Evolutionary conservation across 2,888 invertebrate genomes (phyloP).

Genomic region (Ophioninae sp.): DNA sequence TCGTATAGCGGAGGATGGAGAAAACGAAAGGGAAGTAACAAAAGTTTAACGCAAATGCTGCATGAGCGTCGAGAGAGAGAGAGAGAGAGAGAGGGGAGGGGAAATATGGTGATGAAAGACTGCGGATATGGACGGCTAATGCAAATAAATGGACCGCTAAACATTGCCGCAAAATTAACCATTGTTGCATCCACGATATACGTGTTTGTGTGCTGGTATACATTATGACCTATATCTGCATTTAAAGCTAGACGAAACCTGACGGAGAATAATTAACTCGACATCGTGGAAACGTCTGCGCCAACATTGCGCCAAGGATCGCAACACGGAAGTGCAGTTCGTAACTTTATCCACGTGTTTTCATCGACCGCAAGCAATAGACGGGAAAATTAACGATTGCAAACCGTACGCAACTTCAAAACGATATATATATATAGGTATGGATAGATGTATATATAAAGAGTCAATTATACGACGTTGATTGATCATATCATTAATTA

Average conservation of each 20-base stretch:
- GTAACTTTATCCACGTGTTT: conserved; percentile 67
- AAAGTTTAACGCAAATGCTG: background rate
- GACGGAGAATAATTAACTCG: conserved; percentile 78
- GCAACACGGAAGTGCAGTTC: conserved; percentile 69
- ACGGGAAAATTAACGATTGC: background rate
- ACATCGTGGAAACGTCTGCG: conserved; percentile 65
- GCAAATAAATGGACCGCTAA: conserved; percentile 75
- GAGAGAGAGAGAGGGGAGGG: conserved; percentile 6
- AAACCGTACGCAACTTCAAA: background rate
- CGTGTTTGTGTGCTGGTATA: background rate
- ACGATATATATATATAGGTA: background rate
- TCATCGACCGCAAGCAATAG: conserved; percentile 36
- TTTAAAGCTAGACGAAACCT: conserved; percentile 71
- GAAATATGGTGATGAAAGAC: conserved; percentile 55
- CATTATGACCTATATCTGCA: conserved; percentile 32
- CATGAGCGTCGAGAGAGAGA: conserved; percentile 26
- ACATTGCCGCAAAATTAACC: conserved; percentile 75
- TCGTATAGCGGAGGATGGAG: background rate
- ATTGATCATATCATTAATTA: background rate
- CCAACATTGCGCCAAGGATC: conserved; percentile 61
- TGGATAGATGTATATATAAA: background rate
- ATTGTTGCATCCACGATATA: conserved; percentile 71
- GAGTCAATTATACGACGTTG: background rate
- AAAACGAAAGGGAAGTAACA: background rate
- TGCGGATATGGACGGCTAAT: conserved; percentile 70